Conservation (phyloP, 2,888 invertebrate genomes). For the Bedellia somnulentella region DNA sequence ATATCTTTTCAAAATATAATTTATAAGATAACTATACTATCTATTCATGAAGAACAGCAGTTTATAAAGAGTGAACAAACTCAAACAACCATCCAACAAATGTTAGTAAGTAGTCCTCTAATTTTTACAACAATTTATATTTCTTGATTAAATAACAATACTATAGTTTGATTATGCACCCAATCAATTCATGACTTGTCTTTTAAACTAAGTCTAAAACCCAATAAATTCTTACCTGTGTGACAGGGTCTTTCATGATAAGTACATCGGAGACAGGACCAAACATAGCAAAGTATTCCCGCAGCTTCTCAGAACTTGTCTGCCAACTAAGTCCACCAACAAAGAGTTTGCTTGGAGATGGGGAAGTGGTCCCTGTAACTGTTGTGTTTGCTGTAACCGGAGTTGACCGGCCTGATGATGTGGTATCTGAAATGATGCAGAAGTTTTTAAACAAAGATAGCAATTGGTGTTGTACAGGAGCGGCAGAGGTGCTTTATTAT, state of each 20-base stretch:
- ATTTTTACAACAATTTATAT: too few relatives aligned
- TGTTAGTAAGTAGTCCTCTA: too few relatives aligned
- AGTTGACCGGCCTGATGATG: conserved; percentile 75
- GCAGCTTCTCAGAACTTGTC: conserved; percentile 88
- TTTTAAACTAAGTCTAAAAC: neutral
- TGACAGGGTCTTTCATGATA: conserved; percentile 93
- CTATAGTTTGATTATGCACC: too few relatives aligned
- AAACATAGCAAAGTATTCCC: conserved; percentile 91
- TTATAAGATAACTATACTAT: too few relatives aligned
- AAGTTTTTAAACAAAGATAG: conserved; percentile 16
- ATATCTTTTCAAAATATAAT: too few relatives aligned
- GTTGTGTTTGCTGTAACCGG: conserved; percentile 44
- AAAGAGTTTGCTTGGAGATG: conserved; percentile 83
- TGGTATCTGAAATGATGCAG: conserved; percentile 50
- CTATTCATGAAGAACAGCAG: too few relatives aligned
- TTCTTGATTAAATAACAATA: too few relatives aligned
- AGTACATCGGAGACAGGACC: conserved; percentile 89
- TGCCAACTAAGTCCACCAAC: conserved; percentile 93
- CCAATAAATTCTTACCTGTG: conserved; percentile 68
- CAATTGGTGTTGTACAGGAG: conserved; percentile 5
- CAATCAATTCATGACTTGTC: too few relatives aligned
- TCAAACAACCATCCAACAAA: too few relatives aligned
- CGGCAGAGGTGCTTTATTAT: too few relatives aligned
- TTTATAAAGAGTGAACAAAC: too few relatives aligned
- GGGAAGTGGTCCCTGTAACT: conserved; percentile 29